Evolutionary conservation across 2,113 vertebrate genomes (phyloP).

Genomic region (Trematomus loennbergii): DNA sequence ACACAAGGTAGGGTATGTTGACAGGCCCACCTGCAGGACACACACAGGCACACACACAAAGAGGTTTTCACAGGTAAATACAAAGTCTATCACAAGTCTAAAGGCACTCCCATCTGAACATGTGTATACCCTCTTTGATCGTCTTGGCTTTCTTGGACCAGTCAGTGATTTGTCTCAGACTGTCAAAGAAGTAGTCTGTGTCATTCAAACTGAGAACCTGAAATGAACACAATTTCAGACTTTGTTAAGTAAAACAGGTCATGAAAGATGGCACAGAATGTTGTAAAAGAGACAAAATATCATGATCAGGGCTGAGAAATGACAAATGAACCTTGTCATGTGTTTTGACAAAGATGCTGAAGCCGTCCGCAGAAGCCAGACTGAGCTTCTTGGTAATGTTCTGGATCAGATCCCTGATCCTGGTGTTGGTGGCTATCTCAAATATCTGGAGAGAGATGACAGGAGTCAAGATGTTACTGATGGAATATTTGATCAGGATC

Average conservation of each 20-base stretch:
- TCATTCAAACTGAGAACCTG: constrained; percentile 95
- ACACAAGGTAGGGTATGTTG: constrained; percentile 86
- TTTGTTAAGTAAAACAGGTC: background rate
- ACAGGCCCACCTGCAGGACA: constrained; percentile 72
- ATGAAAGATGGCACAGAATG: background rate
- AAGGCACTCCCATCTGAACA: background rate
- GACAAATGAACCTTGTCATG: constrained; percentile 88
- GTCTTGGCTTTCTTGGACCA: constrained; percentile 90
- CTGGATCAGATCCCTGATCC: constrained; percentile 87
- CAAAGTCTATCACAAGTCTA: background rate
- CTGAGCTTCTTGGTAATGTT: constrained; percentile 82
- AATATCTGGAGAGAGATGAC: constrained; percentile 81
- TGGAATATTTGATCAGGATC: background rate
- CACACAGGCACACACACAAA: constrained; percentile 24
- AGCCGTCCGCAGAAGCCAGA: constrained; percentile 91
- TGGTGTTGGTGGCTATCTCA: constrained; percentile 88
- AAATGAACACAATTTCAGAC: constrained; percentile 27
- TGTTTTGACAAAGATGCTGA: constrained; percentile 95
- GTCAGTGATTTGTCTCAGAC: constrained; percentile 91
- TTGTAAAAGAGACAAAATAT: background rate
- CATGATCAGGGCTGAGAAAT: background rate
- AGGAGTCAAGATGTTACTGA: background rate
- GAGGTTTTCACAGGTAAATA: background rate
- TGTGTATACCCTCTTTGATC: constrained; percentile 87
- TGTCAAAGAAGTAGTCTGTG: constrained; percentile 96